These are phyloP conservation scores for Ferrisia virgata DNA, from an alignment of 2,888 invertebrate genomes.

Conservation along the genomic window DNA sequence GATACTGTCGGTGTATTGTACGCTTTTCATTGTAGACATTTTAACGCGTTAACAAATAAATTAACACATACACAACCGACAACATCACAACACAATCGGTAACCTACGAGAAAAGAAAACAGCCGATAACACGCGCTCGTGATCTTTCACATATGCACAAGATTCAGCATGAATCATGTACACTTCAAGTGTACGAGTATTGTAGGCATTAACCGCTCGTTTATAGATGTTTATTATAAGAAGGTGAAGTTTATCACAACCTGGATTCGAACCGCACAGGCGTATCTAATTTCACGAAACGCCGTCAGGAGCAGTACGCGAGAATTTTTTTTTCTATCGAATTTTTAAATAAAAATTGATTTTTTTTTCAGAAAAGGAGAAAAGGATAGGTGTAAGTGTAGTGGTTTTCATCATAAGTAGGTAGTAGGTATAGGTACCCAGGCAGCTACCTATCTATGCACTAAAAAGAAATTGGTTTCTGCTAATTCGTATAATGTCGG, in stretches of 20 bases:
- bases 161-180: background rate
- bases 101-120: background rate
- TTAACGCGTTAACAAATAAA: constrained; percentile 3
- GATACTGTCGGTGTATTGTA: constrained; percentile 30
- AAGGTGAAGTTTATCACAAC: background rate
- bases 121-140: background rate
- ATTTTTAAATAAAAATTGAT: background rate
- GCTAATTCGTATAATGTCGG: too few relatives aligned
- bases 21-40: constrained; percentile 2
- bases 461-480: too few relatives aligned
- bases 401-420: too few relatives aligned
- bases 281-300: background rate
- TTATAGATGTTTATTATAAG: background rate
- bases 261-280: background rate
- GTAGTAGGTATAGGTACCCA: background rate
- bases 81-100: background rate
- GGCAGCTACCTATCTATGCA: too few relatives aligned
- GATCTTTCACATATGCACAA: background rate
- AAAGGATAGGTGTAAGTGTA: too few relatives aligned
- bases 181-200: background rate
- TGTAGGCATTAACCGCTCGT: background rate
- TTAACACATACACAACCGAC: background rate
- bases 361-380: background rate
- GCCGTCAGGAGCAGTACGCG: background rate
- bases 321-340: background rate